Percentiles rank a stretch among this genome's conserved stretches.
phyloP scores from a whole-genome alignment of 1,140 invertebrate genomes.

The Panonychus citri region DNA sequence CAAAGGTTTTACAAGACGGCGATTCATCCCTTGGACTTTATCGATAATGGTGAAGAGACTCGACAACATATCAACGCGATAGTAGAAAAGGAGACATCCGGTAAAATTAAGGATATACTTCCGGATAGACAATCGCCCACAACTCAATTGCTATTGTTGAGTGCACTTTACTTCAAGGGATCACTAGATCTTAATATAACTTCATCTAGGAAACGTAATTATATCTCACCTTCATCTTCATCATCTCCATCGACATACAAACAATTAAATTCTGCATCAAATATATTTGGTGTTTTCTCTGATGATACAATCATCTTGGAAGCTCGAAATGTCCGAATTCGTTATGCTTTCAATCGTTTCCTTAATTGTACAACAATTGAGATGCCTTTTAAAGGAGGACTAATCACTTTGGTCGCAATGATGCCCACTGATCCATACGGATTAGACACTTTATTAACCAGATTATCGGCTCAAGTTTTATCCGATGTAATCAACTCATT shows the following conservation, averaged over 20 bases:
- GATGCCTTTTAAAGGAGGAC: conserved; percentile 16
- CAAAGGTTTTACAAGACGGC: conserved; percentile 17
- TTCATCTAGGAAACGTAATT: background rate
- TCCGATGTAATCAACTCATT: conserved; percentile 15
- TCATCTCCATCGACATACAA: background rate
- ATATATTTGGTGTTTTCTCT: background rate
- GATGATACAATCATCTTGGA: background rate
- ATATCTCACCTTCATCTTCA: background rate
- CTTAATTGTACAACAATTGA: conserved; percentile 16
- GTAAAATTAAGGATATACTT: conserved; percentile 22
- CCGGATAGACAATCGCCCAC: conserved; percentile 10
- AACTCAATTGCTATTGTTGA: conserved; percentile 13
- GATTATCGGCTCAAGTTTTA: conserved; percentile 16
- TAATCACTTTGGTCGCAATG: conserved; percentile 15
- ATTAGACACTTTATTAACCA: conserved; percentile 13
- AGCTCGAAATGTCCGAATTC: conserved; percentile 4
- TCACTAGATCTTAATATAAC: conserved; percentile 13
- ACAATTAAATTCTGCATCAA: background rate
- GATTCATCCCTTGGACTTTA: conserved; percentile 16
- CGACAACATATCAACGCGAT: conserved; percentile 22
- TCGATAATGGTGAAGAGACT: conserved; percentile 15
- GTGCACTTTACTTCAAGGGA: conserved; percentile 15
- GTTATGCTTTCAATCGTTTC: conserved; percentile 15
- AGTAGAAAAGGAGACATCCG: conserved; percentile 20
- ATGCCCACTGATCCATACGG: conserved; percentile 12